phyloP scores from a whole-genome alignment of 2,113 vertebrate genomes.

The Xerus inauris region DNA sequence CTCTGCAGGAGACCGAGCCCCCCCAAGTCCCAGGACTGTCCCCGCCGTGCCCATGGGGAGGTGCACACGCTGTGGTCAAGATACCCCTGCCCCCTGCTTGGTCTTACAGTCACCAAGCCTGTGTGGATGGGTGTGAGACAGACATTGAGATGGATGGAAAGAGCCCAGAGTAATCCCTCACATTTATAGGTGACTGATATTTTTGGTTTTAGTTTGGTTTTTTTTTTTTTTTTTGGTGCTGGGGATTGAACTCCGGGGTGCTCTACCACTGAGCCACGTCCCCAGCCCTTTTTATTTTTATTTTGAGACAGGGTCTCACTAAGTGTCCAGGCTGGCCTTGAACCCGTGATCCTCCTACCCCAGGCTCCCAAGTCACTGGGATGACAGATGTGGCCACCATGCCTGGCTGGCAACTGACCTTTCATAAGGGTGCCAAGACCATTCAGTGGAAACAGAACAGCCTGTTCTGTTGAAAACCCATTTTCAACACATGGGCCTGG shows the following conservation, averaged over 20 bases:
- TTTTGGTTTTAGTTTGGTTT: no score
- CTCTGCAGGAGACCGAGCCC: not conserved
- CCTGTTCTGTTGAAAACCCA: no score
- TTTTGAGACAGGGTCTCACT: no score
- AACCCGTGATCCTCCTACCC: not conserved
- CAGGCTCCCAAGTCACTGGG: not conserved
- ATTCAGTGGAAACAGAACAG: not conserved
- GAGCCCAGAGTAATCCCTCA: not conserved
- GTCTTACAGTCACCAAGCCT: no score
- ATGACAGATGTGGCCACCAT: no score
- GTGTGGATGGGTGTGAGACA: not conserved
- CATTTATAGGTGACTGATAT: no score
- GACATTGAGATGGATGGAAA: not conserved
- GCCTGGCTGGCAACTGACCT: not conserved
- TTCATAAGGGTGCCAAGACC: not conserved
- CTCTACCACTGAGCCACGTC: no score
- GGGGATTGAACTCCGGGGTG: no score
- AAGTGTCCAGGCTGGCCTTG: no score
- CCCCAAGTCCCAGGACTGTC: not conserved
- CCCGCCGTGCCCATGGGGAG: no score
- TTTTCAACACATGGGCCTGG: not conserved
- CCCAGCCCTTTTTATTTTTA: no score
- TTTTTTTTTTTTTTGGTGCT: no score
- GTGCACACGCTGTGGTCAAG: rapidly evolving
- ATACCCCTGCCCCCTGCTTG: not conserved